phyloP scores from a whole-genome alignment of 1,140 invertebrate species.

The Cydia fagiglandana region DNA sequence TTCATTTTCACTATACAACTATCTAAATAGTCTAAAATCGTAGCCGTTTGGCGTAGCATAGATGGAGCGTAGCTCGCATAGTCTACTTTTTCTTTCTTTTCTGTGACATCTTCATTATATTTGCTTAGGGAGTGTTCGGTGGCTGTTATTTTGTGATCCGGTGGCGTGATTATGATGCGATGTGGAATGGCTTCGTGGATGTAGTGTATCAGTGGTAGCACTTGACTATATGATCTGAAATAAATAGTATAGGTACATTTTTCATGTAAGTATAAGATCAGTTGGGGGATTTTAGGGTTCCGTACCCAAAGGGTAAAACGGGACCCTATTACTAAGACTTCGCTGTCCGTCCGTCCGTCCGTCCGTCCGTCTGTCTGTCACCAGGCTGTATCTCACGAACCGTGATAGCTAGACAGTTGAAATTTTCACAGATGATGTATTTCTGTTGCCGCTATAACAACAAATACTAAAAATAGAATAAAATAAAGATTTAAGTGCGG shows the following conservation, averaged over 20 bases:
- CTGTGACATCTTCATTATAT: conserved; percentile 43
- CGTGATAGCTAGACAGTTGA: no score
- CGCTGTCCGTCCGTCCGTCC: no score
- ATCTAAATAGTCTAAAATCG: conserved; percentile 57
- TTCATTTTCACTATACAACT: conserved; percentile 58
- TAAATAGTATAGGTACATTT: not conserved
- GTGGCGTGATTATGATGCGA: conserved; percentile 55
- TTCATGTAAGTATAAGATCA: no score
- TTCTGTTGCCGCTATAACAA: no score
- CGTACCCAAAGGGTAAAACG: no score
- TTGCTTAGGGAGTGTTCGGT: conserved; percentile 37
- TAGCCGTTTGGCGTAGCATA: conserved; percentile 46
- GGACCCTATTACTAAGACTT: no score
- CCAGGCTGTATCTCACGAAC: no score
- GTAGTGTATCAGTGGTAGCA: conserved; percentile 53
- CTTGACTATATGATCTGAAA: conserved; percentile 57
- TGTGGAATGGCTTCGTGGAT: conserved; percentile 57
- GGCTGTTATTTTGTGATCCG: conserved; percentile 45
- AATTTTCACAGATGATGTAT: no score
- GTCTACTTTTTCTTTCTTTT: conserved; percentile 33
- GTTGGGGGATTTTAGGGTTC: no score
- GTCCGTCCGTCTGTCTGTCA: no score
- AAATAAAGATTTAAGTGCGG: no score
- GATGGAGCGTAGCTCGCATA: conserved; percentile 43
- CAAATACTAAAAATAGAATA: no score